phyloP scores from a whole-genome alignment of 53 echinoderm and acorn worm genomes.

The Hippasteria phrygiana region DNA sequence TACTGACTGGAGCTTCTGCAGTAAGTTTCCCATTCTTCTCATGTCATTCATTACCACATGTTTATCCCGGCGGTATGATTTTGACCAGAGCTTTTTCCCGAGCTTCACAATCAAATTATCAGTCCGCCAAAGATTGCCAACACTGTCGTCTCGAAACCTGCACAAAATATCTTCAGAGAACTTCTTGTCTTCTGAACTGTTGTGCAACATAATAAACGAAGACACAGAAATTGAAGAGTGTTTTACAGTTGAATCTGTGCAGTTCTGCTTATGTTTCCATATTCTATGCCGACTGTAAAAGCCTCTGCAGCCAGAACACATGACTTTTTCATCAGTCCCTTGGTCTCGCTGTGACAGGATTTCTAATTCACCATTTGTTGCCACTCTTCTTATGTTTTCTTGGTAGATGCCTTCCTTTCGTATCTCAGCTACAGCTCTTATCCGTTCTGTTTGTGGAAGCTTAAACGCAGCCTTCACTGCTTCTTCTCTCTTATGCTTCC shows the following conservation, averaged over 20 bases:
- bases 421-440: neutral
- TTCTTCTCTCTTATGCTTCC: slow-evolving; percentile 12
- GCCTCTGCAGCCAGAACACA: slow-evolving; percentile 7
- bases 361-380: too few relatives aligned
- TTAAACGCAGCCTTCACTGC: slow-evolving; percentile 1
- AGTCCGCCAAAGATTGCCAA: slow-evolving; percentile 18
- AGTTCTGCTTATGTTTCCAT: slow-evolving; percentile 27
- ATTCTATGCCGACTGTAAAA: slow-evolving; percentile 23
- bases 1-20: neutral
- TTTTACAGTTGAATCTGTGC: slow-evolving; percentile 10
- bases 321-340: slow-evolving; percentile 12
- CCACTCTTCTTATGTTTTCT: neutral
- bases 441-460: neutral
- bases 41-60: slow-evolving; percentile 13
- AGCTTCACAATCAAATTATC: neutral
- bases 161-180: neutral
- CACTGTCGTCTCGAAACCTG: slow-evolving; percentile 10
- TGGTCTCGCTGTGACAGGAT: neutral
- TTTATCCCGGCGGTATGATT: neutral
- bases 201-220: neutral
- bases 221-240: neutral
- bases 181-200: neutral
- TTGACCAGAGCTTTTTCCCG: slow-evolving; percentile 37
- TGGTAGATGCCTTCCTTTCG: slow-evolving; percentile 17
- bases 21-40: neutral